Base-by-base conservation (phyloP, 2,797 vertebrate species). In the Tinamus major region DNA sequence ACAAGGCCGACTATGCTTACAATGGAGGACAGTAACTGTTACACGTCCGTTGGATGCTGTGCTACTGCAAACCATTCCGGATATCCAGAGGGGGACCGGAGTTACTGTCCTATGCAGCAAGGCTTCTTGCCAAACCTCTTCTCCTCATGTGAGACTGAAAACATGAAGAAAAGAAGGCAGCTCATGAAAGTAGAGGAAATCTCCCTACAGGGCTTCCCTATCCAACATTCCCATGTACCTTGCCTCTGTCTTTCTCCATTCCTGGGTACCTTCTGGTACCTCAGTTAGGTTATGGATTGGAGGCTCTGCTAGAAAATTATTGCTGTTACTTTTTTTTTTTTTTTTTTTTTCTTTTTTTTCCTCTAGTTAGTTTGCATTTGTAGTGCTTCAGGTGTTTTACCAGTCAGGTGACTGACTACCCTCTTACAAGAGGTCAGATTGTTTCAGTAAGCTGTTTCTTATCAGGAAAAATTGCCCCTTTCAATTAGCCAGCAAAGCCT, bases 1-100 rank as follows among this genome's bases (percentile, higher is more conserved):
- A 99, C 98, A 99, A 99, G 96, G 99, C 99, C 18, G 99, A 99
- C 92, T 99, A 99, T 77, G 99, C 99, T 90, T 99, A 99, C 97
- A 99, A 99, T 0, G 99, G 99, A 68, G 99, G 99, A 92, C 98
- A 99, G 97, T 99, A 98, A 97, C 63, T 48, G 14, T 87, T 35
- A 77, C 39, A 1, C 65, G n/a, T 56, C 85, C 21, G 6, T 16
- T 51, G 89, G 92, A 85, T 62, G 81, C 95, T 91, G 81, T 35
- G 59, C 93, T 81, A 53, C 39, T 19, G 19, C 90, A 78, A 85
- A 39, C 29, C 9, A 3, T 90, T 89, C 93, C 89, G 62, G 79
- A 83, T 53, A 29, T 85, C n/a, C 10, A 61, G 42, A 62, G 92
- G 64, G 37, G 63, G 75, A 91, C 92, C 63, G 59, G 87, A 89